These are phyloP conservation scores for Sinosuthora webbiana DNA, from an alignment of 2,113 vertebrate species.

Conservation along the genomic window DNA sequence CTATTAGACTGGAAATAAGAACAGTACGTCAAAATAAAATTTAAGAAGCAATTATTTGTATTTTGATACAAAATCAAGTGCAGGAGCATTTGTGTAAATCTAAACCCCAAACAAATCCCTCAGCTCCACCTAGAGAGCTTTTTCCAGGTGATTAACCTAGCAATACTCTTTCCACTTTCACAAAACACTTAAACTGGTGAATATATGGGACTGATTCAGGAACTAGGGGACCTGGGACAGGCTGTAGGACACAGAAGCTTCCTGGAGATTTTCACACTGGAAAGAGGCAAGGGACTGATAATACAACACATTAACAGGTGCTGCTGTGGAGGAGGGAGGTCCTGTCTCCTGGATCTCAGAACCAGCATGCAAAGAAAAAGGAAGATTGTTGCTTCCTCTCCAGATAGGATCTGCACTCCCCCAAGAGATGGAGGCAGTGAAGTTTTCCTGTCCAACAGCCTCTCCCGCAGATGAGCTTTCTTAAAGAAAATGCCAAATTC, in stretches of 20 bases:
- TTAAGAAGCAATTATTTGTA: not conserved
- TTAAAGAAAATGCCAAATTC: not conserved
- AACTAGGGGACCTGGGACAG: not conserved
- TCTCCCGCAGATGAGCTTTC: not conserved
- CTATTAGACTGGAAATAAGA: not conserved
- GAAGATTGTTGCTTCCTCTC: not conserved
- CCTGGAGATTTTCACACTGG: not conserved
- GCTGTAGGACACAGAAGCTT: not conserved
- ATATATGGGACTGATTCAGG: not conserved
- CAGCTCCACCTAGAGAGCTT: not conserved
- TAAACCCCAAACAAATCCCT: not conserved
- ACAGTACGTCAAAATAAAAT: not conserved
- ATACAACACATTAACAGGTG: not conserved
- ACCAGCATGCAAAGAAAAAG: not conserved
- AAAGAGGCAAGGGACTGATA: not conserved
- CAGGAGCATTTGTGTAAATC: not conserved
- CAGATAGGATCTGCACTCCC: not conserved
- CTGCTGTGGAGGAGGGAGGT: not conserved
- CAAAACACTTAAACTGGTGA: rapidly evolving
- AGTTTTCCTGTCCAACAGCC: not conserved
- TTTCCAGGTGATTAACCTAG: not conserved
- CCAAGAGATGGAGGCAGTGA: not conserved
- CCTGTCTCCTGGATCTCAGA: not conserved
- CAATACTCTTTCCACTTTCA: not conserved
- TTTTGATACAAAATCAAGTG: not conserved